These are phyloP conservation scores for Sakesphorus luctuosus DNA, from an alignment of 2,113 vertebrate species.

Conservation along the genomic window DNA sequence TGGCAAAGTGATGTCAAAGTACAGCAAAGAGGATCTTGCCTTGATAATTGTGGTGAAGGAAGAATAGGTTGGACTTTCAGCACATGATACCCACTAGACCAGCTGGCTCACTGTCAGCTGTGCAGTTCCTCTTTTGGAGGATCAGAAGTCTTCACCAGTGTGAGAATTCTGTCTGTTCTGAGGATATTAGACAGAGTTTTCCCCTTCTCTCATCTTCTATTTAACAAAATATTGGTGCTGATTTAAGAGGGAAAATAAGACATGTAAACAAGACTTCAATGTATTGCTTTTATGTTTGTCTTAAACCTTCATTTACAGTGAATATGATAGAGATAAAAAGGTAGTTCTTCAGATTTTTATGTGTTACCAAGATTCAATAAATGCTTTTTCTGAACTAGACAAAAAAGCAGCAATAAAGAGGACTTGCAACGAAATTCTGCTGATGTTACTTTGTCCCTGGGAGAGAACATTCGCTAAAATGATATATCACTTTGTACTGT, in stretches of 20 bases:
- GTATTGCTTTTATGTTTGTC: background rate
- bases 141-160: background rate
- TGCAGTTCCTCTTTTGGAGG: background rate
- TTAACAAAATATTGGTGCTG: background rate
- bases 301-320: background rate
- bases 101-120: accelerated
- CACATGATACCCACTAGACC: accelerated
- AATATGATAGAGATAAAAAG: conserved; percentile 2
- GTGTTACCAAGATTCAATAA: conserved; percentile 14
- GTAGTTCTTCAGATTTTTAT: background rate
- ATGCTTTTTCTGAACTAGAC: conserved; percentile 14
- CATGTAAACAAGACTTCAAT: background rate
- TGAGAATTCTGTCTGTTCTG: background rate
- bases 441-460: conserved; percentile 18
- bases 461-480: background rate
- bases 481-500: conserved; percentile 9
- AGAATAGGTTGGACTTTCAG: background rate
- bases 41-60: background rate
- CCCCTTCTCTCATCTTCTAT: background rate
- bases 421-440: background rate
- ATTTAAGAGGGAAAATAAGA: background rate
- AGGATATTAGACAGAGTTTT: background rate
- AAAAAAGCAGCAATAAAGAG: conserved; percentile 26
- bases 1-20: background rate
- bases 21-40: background rate